A percentile compares a stretch with the other conserved stretches of the same genome.
phyloP scores from a whole-genome alignment of 1,140 invertebrate genomes.

The Achatina immaculata region DNA sequence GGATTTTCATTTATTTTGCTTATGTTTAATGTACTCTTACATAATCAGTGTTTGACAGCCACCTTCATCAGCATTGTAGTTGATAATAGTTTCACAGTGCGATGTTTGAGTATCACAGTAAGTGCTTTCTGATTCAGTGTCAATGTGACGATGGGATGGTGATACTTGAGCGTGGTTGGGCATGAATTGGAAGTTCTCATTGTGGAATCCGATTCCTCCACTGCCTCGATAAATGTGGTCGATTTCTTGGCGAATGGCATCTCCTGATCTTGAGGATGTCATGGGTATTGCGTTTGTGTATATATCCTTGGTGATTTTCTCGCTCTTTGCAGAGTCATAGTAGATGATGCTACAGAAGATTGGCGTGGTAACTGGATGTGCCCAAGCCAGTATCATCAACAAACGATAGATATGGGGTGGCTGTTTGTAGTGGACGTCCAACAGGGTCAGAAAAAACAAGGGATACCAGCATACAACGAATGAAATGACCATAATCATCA shows the following conservation, averaged over 20 bases:
- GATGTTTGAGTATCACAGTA: not conserved
- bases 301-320: constrained; percentile 46
- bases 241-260: constrained; percentile 32
- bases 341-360: constrained; percentile 61
- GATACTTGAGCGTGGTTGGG: constrained; percentile 12
- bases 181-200: constrained; percentile 38
- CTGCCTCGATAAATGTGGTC: constrained; percentile 8
- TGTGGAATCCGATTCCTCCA: constrained; percentile 37
- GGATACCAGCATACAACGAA: constrained; percentile 91
- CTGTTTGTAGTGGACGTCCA: constrained; percentile 64
- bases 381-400: constrained; percentile 71
- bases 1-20: too few relatives aligned
- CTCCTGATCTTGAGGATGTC: constrained; percentile 40
- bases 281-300: constrained; percentile 46
- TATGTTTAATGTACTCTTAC: too few relatives aligned
- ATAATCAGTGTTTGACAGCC: constrained; percentile 43
- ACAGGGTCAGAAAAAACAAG: constrained; percentile 85
- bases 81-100: constrained; percentile 33
- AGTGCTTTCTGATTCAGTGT: constrained; percentile 7
- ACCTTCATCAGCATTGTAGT: constrained; percentile 32
- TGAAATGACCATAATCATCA: constrained; percentile 80
- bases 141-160: not conserved
- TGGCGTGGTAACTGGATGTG: constrained; percentile 61
- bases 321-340: constrained; percentile 53
- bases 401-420: constrained; percentile 51